A percentile compares a stretch with the other conserved stretches of the same genome.
Evolutionary conservation across 2,797 vertebrate genomes (phyloP).

Genomic region (Cirrhinus molitorella): DNA sequence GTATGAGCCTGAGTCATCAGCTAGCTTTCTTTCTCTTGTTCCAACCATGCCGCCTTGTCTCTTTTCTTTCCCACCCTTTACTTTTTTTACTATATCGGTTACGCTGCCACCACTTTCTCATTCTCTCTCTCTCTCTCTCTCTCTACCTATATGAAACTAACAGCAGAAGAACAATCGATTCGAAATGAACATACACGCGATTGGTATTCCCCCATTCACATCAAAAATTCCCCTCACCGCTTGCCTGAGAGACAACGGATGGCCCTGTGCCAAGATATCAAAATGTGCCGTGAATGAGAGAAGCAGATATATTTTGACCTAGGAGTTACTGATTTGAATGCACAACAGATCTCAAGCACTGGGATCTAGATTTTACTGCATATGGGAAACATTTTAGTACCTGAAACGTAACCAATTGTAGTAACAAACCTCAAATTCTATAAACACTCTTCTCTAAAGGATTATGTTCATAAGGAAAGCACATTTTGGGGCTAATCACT

Average conservation of each 20-base stretch:
- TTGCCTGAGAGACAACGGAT: constrained; percentile 16
- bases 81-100: constrained; percentile 30
- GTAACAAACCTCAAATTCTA: constrained; percentile 10
- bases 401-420: constrained; percentile 19
- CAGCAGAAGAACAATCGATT: constrained; percentile 8
- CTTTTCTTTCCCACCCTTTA: constrained; percentile 75
- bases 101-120: constrained; percentile 60
- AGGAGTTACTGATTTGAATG: constrained; percentile 37
- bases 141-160: constrained; percentile 47
- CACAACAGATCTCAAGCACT: not conserved
- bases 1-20: constrained; percentile 63
- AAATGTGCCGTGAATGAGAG: constrained; percentile 15
- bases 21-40: constrained; percentile 57
- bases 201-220: constrained; percentile 53
- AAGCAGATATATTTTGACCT: constrained; percentile 43
- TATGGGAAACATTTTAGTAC: constrained; percentile 25
- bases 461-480: constrained; percentile 25
- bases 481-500: not conserved
- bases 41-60: constrained; percentile 73
- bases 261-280: constrained; percentile 30
- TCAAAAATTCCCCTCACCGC: constrained; percentile 43
- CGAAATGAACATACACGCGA: not conserved
- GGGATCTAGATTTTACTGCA: constrained; percentile 24
- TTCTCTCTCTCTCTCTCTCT: constrained; percentile 43
- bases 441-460: constrained; percentile 12